Evolutionary conservation across 2,113 vertebrate species (phyloP), one percentile per base, ranked within the genome.

Genomic region (Theristicus caerulescens): DNA sequence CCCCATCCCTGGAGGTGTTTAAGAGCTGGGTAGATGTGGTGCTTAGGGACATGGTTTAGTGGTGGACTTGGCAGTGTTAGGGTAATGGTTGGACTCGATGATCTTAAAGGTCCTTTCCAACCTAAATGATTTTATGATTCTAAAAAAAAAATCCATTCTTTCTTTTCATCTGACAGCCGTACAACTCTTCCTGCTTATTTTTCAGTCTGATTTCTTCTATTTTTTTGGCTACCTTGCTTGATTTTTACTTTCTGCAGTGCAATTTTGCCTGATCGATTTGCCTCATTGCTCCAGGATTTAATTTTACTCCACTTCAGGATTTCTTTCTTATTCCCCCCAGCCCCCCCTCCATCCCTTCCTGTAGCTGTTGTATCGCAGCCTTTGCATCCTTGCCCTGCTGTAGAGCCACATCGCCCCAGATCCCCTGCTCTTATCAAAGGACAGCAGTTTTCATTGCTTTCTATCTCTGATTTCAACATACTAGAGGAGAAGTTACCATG

Each of bases 381-480:
- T 79, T 85, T 82, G 22, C 51, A 16, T 82, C 44, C 49, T 69
- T 6, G 4, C 40, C 42, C 29, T 46, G 13, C 40, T 40, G 55
- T 24, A 54, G 55, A 26, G 8, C 16, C 61, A 40, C 16, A 5
- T 13, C 52, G 34, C 21, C 52, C 29, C 0, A 0, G 11, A 7
- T 70, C 13, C 16, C 31, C 26, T 1, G 1, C 7, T 82, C 3
- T 0, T n/a, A 14, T 2, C 32, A n/a, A 36, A 10, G 3, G 19
- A 19, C 31, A 64, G 38, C 52, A 47, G 24, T 42, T 94, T 58
- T 19, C 61, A 12, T 58, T 52, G 26, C 18, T 62, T 61, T 42
- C 55, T n/a, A 7, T 3, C n/a, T 81, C 64, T 52, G 34, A 59
- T 87, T 69, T 77, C 67, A 69, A 5, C 7, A 16, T 11, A 7